Percentiles rank a stretch among this genome's conserved stretches.
phyloP scores from a whole-genome alignment of 2,113 vertebrate genomes.

The Parus major region DNA sequence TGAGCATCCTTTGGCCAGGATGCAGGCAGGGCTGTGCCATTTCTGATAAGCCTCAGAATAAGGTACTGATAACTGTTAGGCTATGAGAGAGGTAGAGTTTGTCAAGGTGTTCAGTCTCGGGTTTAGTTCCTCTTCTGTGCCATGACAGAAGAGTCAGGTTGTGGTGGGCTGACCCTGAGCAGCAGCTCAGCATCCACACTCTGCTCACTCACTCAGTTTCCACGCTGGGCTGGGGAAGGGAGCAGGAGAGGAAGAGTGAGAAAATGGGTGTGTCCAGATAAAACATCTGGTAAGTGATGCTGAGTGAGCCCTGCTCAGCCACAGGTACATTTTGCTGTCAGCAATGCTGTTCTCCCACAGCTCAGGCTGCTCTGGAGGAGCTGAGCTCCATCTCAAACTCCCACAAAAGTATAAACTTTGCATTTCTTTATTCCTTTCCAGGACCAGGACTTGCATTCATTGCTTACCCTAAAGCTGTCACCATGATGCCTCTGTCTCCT shows the following conservation, averaged over 20 bases:
- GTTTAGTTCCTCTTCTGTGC: background rate
- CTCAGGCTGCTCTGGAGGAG: background rate
- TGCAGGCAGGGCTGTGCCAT: background rate
- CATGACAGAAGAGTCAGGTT: background rate
- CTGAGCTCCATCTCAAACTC: background rate
- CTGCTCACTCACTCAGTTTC: background rate
- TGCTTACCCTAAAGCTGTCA: slow-evolving; percentile 97
- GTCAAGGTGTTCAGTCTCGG: background rate
- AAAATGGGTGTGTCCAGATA: too few species aligned
- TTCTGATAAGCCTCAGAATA: background rate
- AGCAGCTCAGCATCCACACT: background rate
- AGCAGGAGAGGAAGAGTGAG: background rate
- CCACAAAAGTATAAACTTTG: background rate
- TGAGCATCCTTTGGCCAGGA: background rate
- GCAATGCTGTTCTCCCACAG: background rate
- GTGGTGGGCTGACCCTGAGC: background rate
- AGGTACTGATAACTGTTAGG: background rate
- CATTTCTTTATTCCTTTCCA: slow-evolving; percentile 54
- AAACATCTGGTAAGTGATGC: background rate
- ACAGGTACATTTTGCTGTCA: background rate
- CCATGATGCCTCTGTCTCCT: slow-evolving; percentile 98
- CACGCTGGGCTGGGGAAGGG: background rate
- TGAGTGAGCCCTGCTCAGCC: background rate
- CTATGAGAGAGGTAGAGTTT: background rate
- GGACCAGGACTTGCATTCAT: slow-evolving; percentile 97